phyloP scores from a whole-genome alignment of 1,140 invertebrate species.

The Meloidogyne chitwoodi region DNA sequence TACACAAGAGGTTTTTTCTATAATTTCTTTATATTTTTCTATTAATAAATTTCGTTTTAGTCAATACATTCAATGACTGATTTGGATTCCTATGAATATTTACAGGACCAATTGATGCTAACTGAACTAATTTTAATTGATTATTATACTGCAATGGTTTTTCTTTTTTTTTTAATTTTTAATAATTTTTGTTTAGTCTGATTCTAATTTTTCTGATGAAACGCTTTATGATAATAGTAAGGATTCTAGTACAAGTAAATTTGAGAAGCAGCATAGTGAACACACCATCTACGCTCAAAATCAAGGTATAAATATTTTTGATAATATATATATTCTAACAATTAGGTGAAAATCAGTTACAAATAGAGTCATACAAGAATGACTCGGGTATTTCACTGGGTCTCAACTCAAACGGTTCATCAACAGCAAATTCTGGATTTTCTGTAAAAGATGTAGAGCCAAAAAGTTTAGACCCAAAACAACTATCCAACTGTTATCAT shows the following conservation, averaged over 20 bases:
- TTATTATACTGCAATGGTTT: neutral
- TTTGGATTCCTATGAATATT: constrained; percentile 4
- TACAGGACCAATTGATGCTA: neutral
- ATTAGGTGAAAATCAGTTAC: neutral
- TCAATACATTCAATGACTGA: neutral
- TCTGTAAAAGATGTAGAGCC: neutral
- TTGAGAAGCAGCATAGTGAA: neutral
- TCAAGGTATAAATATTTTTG: neutral
- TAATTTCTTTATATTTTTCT: neutral
- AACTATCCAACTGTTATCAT: neutral
- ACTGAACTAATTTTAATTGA: constrained; percentile 2
- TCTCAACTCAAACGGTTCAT: neutral
- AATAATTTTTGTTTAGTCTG: neutral
- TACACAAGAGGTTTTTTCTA: neutral
- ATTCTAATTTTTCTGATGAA: neutral
- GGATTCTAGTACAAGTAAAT: neutral
- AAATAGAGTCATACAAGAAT: neutral
- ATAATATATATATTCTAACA: neutral
- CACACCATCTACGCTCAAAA: neutral
- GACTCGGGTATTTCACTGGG: neutral
- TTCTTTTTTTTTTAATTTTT: neutral
- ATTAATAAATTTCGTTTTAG: neutral
- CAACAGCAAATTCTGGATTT: neutral
- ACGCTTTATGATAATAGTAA: neutral
- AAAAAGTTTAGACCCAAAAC: neutral